Percentiles rank a stretch among this genome's conserved stretches.
Conservation (phyloP, 2,888 invertebrate species). For the Tinea trinotella region DNA sequence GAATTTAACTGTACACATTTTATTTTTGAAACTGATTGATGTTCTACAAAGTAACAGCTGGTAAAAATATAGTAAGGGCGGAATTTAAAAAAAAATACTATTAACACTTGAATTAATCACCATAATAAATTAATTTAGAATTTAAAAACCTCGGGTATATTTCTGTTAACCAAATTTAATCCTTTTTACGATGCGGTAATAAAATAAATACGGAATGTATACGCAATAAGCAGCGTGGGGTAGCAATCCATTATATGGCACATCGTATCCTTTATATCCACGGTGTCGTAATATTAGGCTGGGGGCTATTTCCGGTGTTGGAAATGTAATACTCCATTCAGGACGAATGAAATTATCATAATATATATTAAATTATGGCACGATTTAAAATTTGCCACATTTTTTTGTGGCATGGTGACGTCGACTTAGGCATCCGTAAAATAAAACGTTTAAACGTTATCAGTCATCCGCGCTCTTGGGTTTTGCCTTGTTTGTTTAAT, state of each 20-base stretch:
- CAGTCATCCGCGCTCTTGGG: no score
- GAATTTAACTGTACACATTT: no score
- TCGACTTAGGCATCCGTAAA: no score
- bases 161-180: constrained; percentile 5
- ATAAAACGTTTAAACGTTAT: no score
- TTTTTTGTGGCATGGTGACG: no score
- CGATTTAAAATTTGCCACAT: no score
- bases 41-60: not conserved
- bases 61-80: not conserved
- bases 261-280: not conserved
- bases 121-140: not conserved
- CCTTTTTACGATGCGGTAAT: not conserved
- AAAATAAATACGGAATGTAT: not conserved
- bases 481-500: no score
- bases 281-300: not conserved
- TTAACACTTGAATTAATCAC: constrained; percentile 2
- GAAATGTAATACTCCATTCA: constrained; percentile 1
- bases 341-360: constrained; percentile 6
- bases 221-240: not conserved
- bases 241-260: not conserved
- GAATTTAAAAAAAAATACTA: not conserved
- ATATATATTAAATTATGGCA: not conserved
- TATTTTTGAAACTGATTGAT: not conserved
- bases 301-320: not conserved
- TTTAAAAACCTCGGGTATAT: not conserved